Base-by-base conservation (phyloP, 2,888 invertebrate species). In the Sminthurides aquaticus region DNA sequence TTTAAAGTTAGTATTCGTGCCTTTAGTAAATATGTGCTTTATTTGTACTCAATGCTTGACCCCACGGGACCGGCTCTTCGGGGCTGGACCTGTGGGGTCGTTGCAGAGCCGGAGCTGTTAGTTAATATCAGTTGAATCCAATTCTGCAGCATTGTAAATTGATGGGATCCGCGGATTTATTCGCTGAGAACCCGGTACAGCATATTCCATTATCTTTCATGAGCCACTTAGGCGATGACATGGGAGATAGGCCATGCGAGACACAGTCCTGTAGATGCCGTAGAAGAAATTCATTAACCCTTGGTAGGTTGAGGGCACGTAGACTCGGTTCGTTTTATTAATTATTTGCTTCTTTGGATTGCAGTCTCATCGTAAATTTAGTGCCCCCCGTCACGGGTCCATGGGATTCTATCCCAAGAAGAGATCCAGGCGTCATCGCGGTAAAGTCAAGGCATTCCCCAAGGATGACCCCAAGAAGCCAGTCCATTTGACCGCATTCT, bases 401-500 rank as follows among this genome's bases (percentile, higher is more conserved):
- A 95, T 99, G 92, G 98, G 97, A 76, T 99, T 99, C 86, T 91
- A 97, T 82, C 99, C 99, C 78, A 98, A 97, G 83, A 99, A 99
- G 83, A 87, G 99, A 75, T 90, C 94, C 75, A 86, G 86, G 75
- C 89, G 96, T 78, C 96, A 96, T 84, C 91, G 97, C 82, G 99
- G 99, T 76, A 98, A 97, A 82, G 93, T 95, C 72, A 99, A 99
- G 92, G 93, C 98, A 64, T 99, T 98, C 85, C 99, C 99, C 34
- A 97, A 91, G 79, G 99, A 99, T 86, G 96, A 99, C 79, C 83
- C 90, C 29, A 87, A 84, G 76, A 98, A 98, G 80, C 98, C 99
- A 54, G 93, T 98, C 2, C 97, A 98, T 82, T 84, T 99, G 68
- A 99, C 99, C 1, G 93, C 97, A 57, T 99, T 99, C 79, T 85